These are phyloP conservation scores for Prenolepis imparis DNA, from an alignment of 2,888 invertebrate species.

Conservation along the genomic window DNA sequence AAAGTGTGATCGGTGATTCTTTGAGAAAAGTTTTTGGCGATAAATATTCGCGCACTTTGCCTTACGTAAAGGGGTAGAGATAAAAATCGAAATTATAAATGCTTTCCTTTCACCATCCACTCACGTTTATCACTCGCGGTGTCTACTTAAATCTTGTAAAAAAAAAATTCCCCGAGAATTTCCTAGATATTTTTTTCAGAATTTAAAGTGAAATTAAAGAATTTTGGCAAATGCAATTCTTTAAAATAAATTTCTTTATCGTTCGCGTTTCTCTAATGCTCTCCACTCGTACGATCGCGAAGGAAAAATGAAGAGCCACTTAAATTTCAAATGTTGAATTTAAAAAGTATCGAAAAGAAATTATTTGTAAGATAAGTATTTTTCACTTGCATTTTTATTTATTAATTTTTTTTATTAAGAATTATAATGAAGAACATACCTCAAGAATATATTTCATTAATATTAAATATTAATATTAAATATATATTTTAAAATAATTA, in stretches of 20 bases:
- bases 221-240: not conserved
- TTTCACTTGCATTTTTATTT: not conserved
- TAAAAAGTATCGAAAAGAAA: not conserved
- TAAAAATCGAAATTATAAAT: not conserved
- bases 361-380: not conserved
- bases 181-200: not conserved
- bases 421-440: not conserved
- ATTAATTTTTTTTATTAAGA: not conserved
- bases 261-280: not conserved
- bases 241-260: not conserved
- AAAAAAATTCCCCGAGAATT: not conserved
- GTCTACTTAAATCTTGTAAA: not conserved
- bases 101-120: not conserved
- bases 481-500: too few relatives aligned
- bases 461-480: too few relatives aligned
- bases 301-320: not conserved
- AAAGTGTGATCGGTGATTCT: constrained; percentile 47
- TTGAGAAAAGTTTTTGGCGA: constrained; percentile 11
- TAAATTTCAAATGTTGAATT: not conserved
- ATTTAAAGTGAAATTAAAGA: not conserved
- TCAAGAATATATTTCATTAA: too few relatives aligned
- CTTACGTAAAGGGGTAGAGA: not conserved
- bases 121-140: not conserved
- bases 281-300: not conserved
- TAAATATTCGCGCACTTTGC: constrained; percentile 11